Conservation (phyloP, 2,113 vertebrate genomes). For the Boleophthalmus pectinirostris region DNA sequence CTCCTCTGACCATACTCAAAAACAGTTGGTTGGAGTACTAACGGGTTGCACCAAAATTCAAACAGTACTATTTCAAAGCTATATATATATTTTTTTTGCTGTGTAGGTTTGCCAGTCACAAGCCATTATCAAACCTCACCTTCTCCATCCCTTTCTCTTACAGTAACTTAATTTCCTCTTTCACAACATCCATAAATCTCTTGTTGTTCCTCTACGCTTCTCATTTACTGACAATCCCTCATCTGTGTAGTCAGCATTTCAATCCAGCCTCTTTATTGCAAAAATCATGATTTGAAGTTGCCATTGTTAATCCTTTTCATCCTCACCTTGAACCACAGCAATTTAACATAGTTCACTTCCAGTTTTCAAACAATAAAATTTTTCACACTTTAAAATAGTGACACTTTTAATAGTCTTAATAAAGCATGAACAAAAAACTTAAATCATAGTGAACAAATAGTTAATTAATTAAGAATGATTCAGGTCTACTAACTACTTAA, state of each 20-base stretch:
- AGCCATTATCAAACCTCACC: background rate
- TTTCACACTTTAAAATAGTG: too few species aligned
- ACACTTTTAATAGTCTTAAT: too few species aligned
- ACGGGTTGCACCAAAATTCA: background rate
- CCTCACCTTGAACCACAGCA: background rate
- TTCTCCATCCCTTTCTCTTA: too few species aligned
- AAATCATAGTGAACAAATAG: too few species aligned
- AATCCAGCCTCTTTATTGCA: background rate
- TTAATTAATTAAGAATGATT: too few species aligned
- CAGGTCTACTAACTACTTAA: too few species aligned
- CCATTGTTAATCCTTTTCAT: too few species aligned
- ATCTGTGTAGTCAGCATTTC: background rate
- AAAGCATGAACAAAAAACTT: too few species aligned
- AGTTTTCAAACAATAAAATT: too few species aligned
- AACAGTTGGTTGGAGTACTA: background rate
- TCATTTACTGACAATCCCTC: background rate
- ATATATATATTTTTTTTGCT: background rate
- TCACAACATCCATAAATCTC: too few species aligned
- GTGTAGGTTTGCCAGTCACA: background rate
- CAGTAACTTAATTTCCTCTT: too few species aligned
- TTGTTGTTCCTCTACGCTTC: background rate
- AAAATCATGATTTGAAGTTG: too few species aligned
- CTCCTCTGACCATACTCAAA: slow-evolving; percentile 28
- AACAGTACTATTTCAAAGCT: background rate
- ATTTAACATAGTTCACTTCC: background rate